A percentile compares a stretch with the other conserved stretches of the same genome.
phyloP scores from a whole-genome alignment of 2,113 vertebrate species.

The Grus americana region DNA sequence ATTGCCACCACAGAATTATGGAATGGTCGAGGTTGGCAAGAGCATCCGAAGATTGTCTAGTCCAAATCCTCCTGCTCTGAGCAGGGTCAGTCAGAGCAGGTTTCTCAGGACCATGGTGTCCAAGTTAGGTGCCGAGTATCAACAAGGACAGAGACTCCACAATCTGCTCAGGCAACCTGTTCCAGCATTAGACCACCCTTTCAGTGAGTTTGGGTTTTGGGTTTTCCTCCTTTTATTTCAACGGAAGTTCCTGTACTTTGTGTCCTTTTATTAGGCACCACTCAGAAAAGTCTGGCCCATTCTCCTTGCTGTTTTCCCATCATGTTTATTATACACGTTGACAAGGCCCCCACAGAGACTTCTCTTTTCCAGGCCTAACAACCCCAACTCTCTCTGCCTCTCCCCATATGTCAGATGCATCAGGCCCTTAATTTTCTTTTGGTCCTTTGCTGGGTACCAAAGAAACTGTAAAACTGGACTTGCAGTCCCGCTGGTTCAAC shows the following conservation, averaged over 20 bases:
- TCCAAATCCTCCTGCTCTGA: background rate
- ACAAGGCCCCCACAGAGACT: background rate
- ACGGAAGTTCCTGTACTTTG: background rate
- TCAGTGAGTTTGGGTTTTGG: background rate
- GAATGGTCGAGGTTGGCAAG: background rate
- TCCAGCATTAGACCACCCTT: background rate
- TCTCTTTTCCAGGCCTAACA: background rate
- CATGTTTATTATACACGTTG: background rate
- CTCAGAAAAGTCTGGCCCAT: background rate
- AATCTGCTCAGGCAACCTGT: background rate
- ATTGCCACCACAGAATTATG: background rate
- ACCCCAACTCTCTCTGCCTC: background rate
- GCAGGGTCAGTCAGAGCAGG: background rate
- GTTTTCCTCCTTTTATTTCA: background rate
- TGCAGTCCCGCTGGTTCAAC: background rate
- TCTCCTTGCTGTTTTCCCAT: background rate
- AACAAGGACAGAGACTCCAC: background rate
- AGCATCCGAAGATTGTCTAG: no score
- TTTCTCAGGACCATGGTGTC: background rate
- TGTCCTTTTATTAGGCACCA: background rate
- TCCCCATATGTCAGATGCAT: background rate
- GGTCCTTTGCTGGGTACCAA: background rate
- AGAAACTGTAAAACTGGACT: background rate
- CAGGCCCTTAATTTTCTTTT: background rate
- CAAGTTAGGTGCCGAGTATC: background rate